Evolutionary conservation across 2,797 vertebrate species (phyloP).

Genomic region (Poeciliopsis turneri): DNA sequence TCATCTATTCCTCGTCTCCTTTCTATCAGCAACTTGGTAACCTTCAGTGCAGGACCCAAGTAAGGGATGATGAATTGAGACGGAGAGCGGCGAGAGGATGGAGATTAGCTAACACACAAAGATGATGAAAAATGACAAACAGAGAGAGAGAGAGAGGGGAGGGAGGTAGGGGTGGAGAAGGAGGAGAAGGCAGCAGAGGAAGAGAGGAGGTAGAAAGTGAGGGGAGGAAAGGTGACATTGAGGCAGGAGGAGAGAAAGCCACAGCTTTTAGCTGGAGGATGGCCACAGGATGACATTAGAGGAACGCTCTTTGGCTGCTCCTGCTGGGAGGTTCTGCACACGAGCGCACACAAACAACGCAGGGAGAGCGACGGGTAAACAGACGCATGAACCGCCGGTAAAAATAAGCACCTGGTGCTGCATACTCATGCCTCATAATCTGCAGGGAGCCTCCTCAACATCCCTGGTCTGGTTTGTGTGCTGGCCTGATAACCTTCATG

Average conservation of each 20-base stretch:
- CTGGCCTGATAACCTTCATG: conserved; percentile 79
- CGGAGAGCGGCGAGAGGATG: conserved; percentile 77
- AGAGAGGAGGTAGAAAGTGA: conserved; percentile 60
- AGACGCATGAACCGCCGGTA: conserved; percentile 37
- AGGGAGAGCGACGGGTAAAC: conserved; percentile 49
- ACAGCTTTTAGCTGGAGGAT: conserved; percentile 76
- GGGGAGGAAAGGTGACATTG: conserved; percentile 76
- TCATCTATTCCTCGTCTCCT: conserved; percentile 66
- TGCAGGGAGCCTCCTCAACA: conserved; percentile 68
- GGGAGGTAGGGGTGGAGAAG: conserved; percentile 3
- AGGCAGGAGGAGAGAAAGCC: conserved; percentile 59
- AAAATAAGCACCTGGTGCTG: conserved; percentile 61
- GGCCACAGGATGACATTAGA: conserved; percentile 73
- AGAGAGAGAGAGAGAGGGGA: conserved; percentile 39
- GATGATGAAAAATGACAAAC: conserved; percentile 86
- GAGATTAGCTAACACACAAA: conserved; percentile 79
- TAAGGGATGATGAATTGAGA: conserved; percentile 82
- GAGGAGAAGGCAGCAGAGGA: conserved; percentile 39
- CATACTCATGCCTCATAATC: conserved; percentile 74
- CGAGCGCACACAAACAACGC: conserved; percentile 40
- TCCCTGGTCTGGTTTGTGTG: conserved; percentile 57
- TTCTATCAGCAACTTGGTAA: conserved; percentile 74
- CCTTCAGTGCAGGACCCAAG: conserved; percentile 79
- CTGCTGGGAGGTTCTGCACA: conserved; percentile 69
- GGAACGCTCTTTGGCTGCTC: conserved; percentile 74